Evolutionary conservation across 30 jellyfish, hydroid and myxozoan species (phyloP).

Genomic region (Rhopilema esculentum): DNA sequence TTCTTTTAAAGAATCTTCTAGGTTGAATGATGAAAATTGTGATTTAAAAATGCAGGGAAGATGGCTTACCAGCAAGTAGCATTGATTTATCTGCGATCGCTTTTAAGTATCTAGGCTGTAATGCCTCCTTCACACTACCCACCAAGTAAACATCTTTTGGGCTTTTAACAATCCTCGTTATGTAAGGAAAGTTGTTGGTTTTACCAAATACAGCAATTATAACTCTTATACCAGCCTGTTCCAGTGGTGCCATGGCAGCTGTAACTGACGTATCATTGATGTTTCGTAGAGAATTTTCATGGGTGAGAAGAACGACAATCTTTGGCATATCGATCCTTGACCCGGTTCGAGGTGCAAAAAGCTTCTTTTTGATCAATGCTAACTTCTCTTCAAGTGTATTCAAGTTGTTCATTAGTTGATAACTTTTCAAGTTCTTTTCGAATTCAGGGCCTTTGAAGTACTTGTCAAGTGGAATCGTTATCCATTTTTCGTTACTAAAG

Average conservation of each 20-base stretch:
- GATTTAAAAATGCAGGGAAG: too few relatives aligned
- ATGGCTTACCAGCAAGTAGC: constrained; percentile 39
- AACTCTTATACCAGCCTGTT: constrained; percentile 56
- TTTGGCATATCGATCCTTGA: constrained; percentile 59
- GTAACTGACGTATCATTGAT: constrained; percentile 17
- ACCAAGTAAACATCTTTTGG: constrained; percentile 46
- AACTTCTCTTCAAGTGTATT: constrained; percentile 36
- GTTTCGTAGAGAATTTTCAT: constrained; percentile 34
- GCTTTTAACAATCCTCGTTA: constrained; percentile 3
- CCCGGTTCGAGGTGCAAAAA: constrained; percentile 36
- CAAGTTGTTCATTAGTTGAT: constrained; percentile 37
- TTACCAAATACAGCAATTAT: constrained; percentile 49
- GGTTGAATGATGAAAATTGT: too few relatives aligned
- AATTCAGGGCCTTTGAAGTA: constrained; percentile 20
- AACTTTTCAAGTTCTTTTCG: constrained; percentile 9
- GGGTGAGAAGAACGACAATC: constrained; percentile 45
- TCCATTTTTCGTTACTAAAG: constrained; percentile 57
- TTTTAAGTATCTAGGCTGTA: constrained; percentile 23
- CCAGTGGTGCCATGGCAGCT: constrained; percentile 53
- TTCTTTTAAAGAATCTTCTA: too few relatives aligned
- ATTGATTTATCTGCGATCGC: constrained; percentile 34
- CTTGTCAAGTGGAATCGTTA: constrained; percentile 43
- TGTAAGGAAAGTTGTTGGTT: constrained; percentile 25
- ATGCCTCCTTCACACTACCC: constrained; percentile 27
- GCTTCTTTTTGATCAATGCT: constrained; percentile 31